Percentiles rank a stretch among this genome's conserved stretches.
Conservation (phyloP, 2,888 invertebrate genomes). For the Drosophila cognata region DNA sequence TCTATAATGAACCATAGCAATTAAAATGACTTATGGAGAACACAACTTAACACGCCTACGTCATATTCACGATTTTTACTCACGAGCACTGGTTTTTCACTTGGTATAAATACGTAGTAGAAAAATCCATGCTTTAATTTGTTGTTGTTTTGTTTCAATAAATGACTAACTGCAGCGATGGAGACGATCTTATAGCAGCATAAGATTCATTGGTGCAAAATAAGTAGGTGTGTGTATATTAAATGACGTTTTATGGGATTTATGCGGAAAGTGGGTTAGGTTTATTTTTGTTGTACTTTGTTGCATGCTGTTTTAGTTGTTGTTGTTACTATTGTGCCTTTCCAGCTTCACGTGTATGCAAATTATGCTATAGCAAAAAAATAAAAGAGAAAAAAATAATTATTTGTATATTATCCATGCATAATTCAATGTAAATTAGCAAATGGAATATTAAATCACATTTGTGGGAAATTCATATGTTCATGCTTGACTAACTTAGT, state of each 20-base stretch:
- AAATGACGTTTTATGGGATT: constrained; percentile 18
- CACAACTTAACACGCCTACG: constrained; percentile 15
- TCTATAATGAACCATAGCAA: constrained; percentile 8
- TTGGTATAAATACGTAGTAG: constrained; percentile 1
- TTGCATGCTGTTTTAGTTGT: not conserved
- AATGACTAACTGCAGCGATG: constrained; percentile 39
- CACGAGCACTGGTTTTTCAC: constrained; percentile 6
- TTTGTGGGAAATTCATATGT: constrained; percentile 43
- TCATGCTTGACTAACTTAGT: constrained; percentile 7
- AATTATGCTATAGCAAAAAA: constrained; percentile 29
- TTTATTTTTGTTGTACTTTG: constrained; percentile 10
- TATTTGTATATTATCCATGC: constrained; percentile 6
- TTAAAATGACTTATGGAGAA: constrained; percentile 31
- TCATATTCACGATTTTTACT: constrained; percentile 38
- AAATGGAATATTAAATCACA: constrained; percentile 19
- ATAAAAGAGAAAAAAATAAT: not conserved
- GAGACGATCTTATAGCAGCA: constrained; percentile 11
- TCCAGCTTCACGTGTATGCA: constrained; percentile 28
- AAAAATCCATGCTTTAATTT: constrained; percentile 35
- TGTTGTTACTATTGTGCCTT: not conserved
- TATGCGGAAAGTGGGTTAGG: constrained; percentile 20
- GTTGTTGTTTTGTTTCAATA: constrained; percentile 24
- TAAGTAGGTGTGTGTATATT: constrained; percentile 15
- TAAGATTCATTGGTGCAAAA: constrained; percentile 6
- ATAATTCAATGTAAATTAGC: constrained; percentile 56